A percentile compares a stretch with the other conserved stretches of the same genome.
Conservation (phyloP, 2,113 vertebrate genomes). For the Clarias batrachus region DNA sequence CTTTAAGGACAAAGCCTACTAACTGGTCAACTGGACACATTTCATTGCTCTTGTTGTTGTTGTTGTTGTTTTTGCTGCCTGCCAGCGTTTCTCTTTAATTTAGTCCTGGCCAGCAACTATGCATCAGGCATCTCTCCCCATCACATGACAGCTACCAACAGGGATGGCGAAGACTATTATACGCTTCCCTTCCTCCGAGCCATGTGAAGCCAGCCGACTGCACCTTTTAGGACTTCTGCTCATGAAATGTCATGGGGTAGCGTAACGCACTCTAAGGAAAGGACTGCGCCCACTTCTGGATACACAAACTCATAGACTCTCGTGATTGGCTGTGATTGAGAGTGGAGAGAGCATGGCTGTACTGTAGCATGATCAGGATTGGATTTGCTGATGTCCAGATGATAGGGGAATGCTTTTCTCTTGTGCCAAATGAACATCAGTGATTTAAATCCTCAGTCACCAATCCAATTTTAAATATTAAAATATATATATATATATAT, state of each 20-base stretch:
- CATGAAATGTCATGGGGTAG: neutral
- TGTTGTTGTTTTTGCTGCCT: neutral
- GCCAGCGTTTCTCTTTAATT: neutral
- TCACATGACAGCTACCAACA: neutral
- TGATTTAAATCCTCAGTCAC: neutral
- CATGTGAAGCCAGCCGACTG: neutral
- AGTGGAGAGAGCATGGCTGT: neutral
- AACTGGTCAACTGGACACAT: neutral
- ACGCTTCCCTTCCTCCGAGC: neutral
- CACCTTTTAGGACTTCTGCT: neutral
- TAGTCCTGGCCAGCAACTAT: neutral
- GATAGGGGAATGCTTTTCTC: neutral
- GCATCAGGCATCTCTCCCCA: neutral
- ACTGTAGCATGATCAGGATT: neutral
- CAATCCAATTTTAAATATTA: neutral
- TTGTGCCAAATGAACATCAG: neutral
- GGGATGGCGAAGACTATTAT: neutral
- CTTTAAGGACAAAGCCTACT: neutral
- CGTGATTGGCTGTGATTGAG: neutral
- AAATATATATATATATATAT: too few relatives aligned
- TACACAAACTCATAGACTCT: neutral
- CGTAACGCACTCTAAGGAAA: neutral
- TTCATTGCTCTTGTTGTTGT: neutral
- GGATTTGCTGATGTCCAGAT: neutral
- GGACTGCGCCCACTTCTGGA: neutral